A percentile compares a stretch with the other conserved stretches of the same genome.
Conservation (phyloP, 2,888 invertebrate species). For the Napeogenes sylphis region DNA sequence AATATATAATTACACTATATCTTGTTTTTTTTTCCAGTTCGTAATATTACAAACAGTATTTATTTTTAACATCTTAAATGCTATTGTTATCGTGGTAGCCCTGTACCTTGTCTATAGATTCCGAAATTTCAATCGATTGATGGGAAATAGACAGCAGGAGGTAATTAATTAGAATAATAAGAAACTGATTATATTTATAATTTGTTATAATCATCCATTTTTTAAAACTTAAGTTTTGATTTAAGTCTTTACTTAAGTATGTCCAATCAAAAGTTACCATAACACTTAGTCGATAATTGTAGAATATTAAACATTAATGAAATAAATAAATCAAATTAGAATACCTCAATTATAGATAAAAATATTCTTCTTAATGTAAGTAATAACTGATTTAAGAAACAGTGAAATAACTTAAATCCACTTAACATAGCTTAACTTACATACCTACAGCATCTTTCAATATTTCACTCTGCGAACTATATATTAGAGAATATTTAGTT, state of each 20-base stretch:
- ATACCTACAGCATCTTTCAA: not conserved
- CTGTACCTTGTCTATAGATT: constrained; percentile 33
- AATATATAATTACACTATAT: too few relatives aligned
- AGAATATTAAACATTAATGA: too few relatives aligned
- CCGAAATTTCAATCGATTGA: constrained; percentile 30
- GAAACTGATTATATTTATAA: not conserved
- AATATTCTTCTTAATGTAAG: not conserved
- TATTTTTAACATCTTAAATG: constrained; percentile 24
- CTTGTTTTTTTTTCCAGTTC: constrained; percentile 24
- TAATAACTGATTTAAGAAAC: not conserved
- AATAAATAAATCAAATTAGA: too few relatives aligned
- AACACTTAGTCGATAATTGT: too few relatives aligned
- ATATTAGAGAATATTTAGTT: too few relatives aligned
- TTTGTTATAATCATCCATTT: too few relatives aligned
- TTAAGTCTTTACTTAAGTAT: too few relatives aligned
- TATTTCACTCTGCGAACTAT: not conserved
- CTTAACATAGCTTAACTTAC: not conserved
- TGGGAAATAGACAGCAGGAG: constrained; percentile 21
- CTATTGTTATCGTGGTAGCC: constrained; percentile 25
- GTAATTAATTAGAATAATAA: constrained; percentile 8
- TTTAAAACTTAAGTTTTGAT: too few relatives aligned
- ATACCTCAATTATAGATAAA: not conserved
- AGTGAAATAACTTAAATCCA: not conserved
- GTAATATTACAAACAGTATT: constrained; percentile 26
- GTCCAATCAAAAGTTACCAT: too few relatives aligned